Base-by-base conservation (phyloP, 2,888 invertebrate genomes). In the Tineola bisselliella region DNA sequence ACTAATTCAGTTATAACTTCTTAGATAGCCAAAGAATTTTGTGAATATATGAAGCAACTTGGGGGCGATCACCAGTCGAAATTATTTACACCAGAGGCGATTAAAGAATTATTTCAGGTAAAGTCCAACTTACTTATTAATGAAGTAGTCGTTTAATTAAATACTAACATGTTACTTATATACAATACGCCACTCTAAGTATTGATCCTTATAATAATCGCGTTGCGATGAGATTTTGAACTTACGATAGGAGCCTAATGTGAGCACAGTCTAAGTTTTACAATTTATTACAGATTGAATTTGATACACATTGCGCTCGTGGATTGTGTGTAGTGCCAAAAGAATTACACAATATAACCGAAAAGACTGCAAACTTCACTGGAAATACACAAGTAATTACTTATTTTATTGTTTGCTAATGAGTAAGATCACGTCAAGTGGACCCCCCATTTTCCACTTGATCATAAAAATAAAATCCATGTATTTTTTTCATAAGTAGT, bases 341-440 rank as follows among this genome's bases (percentile, higher is more conserved):
- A 67, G 90, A 91, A 71, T 72, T 91, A 70, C 89, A 90, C 0
- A 81, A 88, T 44, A 84, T 91, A 12, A 87, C 90, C 38, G 83
- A 88, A 61, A 79, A 80, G 64, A 80, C 91, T 1, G 91, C 91
- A 0, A 69, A 72, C 12, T 73, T 81, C 4, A 82, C 88, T 43
- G 79, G 81, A 61, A 76, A 83, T 64, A 84, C 84, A 0, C 73
- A 88, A 68, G 90, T 90, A 69, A 69, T 68, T 10, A 25, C n/a
- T n/a, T n/a, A n/a, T n/a, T n/a, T n/a, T n/a, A n/a, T n/a, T n/a
- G n/a, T n/a, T n/a, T n/a, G n/a, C n/a, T n/a, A n/a, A n/a, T n/a
- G n/a, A n/a, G n/a, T n/a, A n/a, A n/a, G n/a, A n/a, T n/a, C n/a
- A n/a, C n/a, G n/a, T n/a, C n/a, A n/a, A n/a, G n/a, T n/a, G n/a